Base-by-base conservation (phyloP, 2,888 invertebrate species). In the Drosophila vallismaia region DNA sequence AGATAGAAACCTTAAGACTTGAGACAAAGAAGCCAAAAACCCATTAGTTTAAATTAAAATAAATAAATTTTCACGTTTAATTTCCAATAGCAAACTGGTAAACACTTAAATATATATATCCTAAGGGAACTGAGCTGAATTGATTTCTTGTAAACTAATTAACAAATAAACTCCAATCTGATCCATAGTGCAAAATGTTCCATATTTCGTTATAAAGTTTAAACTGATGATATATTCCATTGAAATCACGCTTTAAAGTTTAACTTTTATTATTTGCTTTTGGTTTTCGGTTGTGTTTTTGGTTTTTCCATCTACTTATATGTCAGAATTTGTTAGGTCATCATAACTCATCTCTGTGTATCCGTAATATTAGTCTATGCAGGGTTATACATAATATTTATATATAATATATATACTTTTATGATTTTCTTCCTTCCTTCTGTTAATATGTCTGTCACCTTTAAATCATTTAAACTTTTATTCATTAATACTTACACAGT, bases 201-300 rank as follows among this genome's bases (percentile, higher is more conserved):
- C 66, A 76, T 85, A 77, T 75, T 75, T 66, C 4, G 14, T 51
- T 69, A 60, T 63, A 79, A 64, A 74, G 76, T 78, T 74, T 89
- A 75, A 84, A 88, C 83, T 79, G 84, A 88, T 89, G 90, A 90
- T 89, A 90, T 89, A 82, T 89, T 78, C 74, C 76, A 76, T 89
- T 88, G 82, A 82, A 89, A 89, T 90, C 90, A 90, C 90, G 88
- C 74, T 76, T 83, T 82, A 87, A 91, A 90, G 90, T 91, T 91
- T 77, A 87, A 90, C 90, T 91, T 91, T 90, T 88, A 69, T 80
- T 89, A 88, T 88, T 88, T 88, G 89, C 89, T 90, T 89, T 84
- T 82, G 64, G 73, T 74, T 71, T 73, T 66, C 36, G 58, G 42
- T 71, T 49, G 4, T 51, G 36, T 57, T 68, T 60, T 56, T 58